Percentiles rank a stretch among this genome's conserved stretches.
Conservation (phyloP, 2,113 vertebrate genomes). For the Haliaeetus leucogaster region DNA sequence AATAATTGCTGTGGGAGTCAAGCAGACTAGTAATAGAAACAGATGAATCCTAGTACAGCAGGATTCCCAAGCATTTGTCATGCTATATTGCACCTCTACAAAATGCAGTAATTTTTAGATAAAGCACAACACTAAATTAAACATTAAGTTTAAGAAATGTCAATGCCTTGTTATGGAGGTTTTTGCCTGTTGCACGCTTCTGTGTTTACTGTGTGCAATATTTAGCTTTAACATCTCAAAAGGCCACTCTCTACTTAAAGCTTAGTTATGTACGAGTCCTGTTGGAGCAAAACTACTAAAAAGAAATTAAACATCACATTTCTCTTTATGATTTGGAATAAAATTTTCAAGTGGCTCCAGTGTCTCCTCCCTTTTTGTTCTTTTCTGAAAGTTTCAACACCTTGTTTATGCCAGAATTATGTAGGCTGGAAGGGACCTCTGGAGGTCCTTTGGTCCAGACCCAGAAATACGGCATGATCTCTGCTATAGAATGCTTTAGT, state of each 20-base stretch:
- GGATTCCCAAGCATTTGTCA: neutral
- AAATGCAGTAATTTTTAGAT: neutral
- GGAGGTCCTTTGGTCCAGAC: neutral
- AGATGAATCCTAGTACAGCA: neutral
- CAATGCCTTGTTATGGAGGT: neutral
- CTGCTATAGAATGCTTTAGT: neutral
- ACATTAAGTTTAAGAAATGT: neutral
- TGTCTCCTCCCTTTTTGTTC: neutral
- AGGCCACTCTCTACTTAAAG: neutral
- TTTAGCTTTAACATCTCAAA: neutral
- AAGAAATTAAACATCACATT: neutral
- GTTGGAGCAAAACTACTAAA: neutral
- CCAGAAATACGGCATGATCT: neutral
- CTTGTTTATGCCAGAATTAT: neutral
- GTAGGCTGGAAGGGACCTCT: neutral
- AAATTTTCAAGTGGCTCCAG: neutral
- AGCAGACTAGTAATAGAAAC: neutral
- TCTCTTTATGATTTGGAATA: neutral
- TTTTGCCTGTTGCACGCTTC: neutral
- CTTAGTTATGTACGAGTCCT: neutral
- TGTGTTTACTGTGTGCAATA: neutral
- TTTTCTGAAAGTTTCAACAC: neutral
- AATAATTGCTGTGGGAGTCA: constrained; percentile 9
- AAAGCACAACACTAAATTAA: neutral
- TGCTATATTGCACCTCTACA: neutral